Percentiles rank a stretch among this genome's conserved stretches.
Conservation (phyloP, 2,113 vertebrate species). For the Prionailurus bengalensis region DNA sequence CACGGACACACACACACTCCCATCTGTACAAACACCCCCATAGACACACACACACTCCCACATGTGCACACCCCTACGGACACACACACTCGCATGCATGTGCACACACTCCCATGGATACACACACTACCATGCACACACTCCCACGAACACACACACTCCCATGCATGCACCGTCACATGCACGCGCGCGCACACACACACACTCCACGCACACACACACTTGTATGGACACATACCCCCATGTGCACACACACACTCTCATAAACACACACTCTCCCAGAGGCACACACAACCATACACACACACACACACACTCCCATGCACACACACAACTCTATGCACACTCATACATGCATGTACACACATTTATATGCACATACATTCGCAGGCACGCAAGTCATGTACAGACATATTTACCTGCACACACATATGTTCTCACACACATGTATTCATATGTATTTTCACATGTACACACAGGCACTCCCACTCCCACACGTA, state of each 20-base stretch:
- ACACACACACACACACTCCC: background rate
- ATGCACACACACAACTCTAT: too few relatives aligned
- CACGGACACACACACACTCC: too few relatives aligned
- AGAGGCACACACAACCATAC: too few relatives aligned
- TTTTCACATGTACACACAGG: background rate
- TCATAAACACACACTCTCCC: too few relatives aligned
- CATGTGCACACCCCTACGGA: too few relatives aligned
- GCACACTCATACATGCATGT: background rate
- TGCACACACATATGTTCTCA: background rate
- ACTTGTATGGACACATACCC: background rate
- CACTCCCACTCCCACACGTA: background rate
- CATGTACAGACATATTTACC: background rate
- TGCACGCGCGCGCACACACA: fast-evolving
- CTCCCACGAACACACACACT: too few relatives aligned
- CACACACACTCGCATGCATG: too few relatives aligned
- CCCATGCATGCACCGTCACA: background rate
- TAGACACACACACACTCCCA: too few relatives aligned
- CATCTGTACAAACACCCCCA: too few relatives aligned
- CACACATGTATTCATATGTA: fast-evolving
- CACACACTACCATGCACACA: too few relatives aligned
- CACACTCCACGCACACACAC: background rate
- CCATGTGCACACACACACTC: too few relatives aligned
- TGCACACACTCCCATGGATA: too few relatives aligned
- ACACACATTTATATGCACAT: background rate
- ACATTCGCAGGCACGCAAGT: fast-evolving